A percentile compares a stretch with the other conserved stretches of the same genome.
Evolutionary conservation across 2,888 invertebrate genomes (phyloP).

Genomic region (Melipona beecheii): DNA sequence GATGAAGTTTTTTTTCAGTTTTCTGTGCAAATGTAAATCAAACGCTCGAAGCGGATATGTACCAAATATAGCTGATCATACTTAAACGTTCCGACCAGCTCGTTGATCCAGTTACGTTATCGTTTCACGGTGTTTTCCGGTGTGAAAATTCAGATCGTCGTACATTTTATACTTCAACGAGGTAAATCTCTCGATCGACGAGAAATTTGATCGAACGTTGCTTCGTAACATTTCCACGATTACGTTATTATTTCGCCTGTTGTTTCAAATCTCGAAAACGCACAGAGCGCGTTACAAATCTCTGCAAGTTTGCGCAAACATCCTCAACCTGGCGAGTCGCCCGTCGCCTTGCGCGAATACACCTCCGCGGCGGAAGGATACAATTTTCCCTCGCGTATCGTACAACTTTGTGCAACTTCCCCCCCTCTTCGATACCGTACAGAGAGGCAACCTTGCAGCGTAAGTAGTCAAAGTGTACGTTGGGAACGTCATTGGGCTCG

Average conservation of each 20-base stretch:
- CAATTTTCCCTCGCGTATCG: no score
- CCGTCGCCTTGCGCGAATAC: no score
- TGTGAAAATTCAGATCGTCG: background rate
- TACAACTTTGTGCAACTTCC: no score
- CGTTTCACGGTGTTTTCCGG: background rate
- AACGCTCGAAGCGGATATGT: background rate
- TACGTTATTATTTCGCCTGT: no score
- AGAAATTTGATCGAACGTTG: background rate
- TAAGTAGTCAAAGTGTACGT: background rate
- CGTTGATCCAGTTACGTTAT: background rate
- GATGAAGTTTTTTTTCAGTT: background rate
- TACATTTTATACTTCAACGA: background rate
- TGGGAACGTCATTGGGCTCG: background rate
- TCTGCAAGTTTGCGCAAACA: no score
- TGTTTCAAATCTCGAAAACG: no score
- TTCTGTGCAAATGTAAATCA: background rate
- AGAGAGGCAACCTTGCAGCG: background rate
- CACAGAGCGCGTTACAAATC: no score
- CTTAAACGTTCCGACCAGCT: background rate
- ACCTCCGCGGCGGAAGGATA: no score
- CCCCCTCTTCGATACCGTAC: background rate
- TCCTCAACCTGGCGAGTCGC: no score
- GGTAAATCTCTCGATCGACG: background rate
- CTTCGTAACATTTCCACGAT: background rate
- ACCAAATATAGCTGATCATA: background rate